A percentile compares a stretch with the other conserved stretches of the same genome.
Evolutionary conservation across 2,113 vertebrate genomes (phyloP).

Genomic region (Castor canadensis): DNA sequence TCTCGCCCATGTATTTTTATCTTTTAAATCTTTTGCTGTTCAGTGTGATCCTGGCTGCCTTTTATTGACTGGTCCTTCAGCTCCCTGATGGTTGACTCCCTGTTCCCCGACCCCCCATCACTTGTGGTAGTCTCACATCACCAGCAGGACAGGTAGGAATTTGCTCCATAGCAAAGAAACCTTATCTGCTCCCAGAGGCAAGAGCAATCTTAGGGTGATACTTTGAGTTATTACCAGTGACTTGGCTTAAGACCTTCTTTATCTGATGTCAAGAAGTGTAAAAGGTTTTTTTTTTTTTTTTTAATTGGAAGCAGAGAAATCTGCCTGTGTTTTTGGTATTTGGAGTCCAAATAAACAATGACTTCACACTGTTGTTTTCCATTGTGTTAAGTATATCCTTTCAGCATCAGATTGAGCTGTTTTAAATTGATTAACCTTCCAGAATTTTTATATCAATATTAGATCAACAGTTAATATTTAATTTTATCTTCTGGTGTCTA

Average conservation of each 20-base stretch:
- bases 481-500: constrained; percentile 13
- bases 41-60: background rate
- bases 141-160: background rate
- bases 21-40: background rate
- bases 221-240: background rate
- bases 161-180: background rate
- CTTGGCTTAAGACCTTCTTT: background rate
- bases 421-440: constrained; percentile 4
- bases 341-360: constrained; percentile 33
- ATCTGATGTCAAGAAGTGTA: background rate
- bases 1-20: background rate
- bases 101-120: background rate
- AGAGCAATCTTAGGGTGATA: background rate
- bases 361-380: constrained; percentile 45
- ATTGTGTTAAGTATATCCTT: background rate
- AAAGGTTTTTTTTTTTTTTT: constrained; percentile 14
- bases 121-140: background rate
- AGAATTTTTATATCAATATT: background rate
- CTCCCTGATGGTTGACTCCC: background rate
- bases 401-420: background rate
- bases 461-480: background rate
- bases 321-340: background rate
- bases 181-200: background rate
- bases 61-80: background rate
- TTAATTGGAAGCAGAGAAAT: background rate